A percentile compares a stretch with the other conserved stretches of the same genome.
phyloP scores from a whole-genome alignment of 2,797 vertebrate genomes.

The Chiloscyllium punctatum region DNA sequence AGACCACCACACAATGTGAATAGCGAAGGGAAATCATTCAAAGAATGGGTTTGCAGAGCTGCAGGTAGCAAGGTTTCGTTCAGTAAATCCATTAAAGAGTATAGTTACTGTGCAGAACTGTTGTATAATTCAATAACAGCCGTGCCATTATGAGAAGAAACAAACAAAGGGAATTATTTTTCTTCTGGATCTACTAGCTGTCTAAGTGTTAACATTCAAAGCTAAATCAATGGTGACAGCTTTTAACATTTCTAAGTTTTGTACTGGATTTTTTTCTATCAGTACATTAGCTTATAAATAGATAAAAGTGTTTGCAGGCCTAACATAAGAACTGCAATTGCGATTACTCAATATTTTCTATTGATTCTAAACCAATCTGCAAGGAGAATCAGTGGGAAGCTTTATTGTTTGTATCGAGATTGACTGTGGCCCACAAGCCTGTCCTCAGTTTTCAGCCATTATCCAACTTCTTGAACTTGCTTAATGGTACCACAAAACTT shows the following conservation, averaged over 20 bases:
- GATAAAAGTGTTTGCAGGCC: not conserved
- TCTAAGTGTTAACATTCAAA: not conserved
- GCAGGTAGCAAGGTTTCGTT: too few relatives aligned
- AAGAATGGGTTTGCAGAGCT: too few relatives aligned
- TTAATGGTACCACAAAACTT: not conserved
- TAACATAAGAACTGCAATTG: not conserved
- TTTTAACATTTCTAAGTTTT: not conserved
- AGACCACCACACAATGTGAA: too few relatives aligned
- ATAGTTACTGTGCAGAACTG: not conserved
- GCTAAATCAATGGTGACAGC: not conserved
- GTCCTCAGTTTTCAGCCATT: not conserved
- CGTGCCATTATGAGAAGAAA: not conserved
- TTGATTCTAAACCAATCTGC: not conserved
- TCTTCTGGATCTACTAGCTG: too few relatives aligned
- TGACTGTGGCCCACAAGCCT: not conserved
- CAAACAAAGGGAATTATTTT: not conserved
- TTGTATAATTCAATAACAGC: too few relatives aligned
- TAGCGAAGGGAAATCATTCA: too few relatives aligned
- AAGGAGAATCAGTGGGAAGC: not conserved
- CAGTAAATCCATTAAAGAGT: too few relatives aligned
- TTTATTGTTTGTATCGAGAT: not conserved
- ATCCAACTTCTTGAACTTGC: not conserved
- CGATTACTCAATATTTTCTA: not conserved
- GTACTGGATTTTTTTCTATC: not conserved
- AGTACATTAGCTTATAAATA: not conserved